These are phyloP conservation scores for Macquaria australasica DNA, from an alignment of 2,113 vertebrate genomes.

Conservation along the genomic window DNA sequence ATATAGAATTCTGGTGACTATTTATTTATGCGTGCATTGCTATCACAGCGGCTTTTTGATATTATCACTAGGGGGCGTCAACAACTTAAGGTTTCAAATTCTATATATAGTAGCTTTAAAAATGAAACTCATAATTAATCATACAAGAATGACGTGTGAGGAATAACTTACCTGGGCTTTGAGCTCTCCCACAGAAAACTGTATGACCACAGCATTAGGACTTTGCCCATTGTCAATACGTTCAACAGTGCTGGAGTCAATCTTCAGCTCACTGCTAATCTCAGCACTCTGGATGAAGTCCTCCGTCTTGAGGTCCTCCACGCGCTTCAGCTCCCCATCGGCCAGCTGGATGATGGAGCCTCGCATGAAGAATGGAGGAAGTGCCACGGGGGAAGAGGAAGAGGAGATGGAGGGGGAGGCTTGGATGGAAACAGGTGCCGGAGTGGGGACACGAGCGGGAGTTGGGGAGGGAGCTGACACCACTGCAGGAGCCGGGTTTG, in stretches of 20 bases:
- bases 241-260: conserved; percentile 98
- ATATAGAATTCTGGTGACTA: neutral
- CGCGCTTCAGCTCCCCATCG: conserved; percentile 96
- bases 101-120: neutral
- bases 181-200: conserved; percentile 97
- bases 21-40: neutral
- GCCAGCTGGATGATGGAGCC: conserved; percentile 98
- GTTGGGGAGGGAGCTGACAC: conserved; percentile 76
- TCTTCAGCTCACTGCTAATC: conserved; percentile 97
- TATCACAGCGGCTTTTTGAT: neutral
- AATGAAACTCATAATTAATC: neutral
- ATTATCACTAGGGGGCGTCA: conserved; percentile 10
- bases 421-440: conserved; percentile 76
- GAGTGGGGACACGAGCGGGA: conserved; percentile 71
- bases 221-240: conserved; percentile 93
- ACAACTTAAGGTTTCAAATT: neutral
- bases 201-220: conserved; percentile 94
- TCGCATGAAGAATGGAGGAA: conserved; percentile 96
- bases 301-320: conserved; percentile 98
- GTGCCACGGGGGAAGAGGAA: conserved; percentile 85
- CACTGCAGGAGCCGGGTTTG: conserved; percentile 65
- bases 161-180: conserved; percentile 92
- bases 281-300: conserved; percentile 99
- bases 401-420: conserved; percentile 89
- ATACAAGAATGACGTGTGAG: neutral